Base-by-base conservation (phyloP, 2,888 invertebrate genomes). In the Anodontia alba region DNA sequence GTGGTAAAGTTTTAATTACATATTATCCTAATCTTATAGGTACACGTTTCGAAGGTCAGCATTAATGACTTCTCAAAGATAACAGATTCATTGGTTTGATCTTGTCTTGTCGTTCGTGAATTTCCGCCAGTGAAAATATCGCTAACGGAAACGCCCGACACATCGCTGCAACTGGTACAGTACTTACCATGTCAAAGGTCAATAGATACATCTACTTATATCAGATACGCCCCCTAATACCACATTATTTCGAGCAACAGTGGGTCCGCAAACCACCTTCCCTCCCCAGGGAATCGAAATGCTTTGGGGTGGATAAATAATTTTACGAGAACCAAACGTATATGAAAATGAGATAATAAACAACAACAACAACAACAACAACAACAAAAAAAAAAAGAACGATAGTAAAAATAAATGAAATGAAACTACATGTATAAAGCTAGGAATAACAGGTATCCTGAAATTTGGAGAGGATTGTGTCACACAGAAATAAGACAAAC, bases 181-280 rank as follows among this genome's bases (percentile, higher is more conserved):
- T 54, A 54, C 49, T 49, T 54, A n/a, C 23, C 23, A 26, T 3
- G 54, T 54, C 54, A 54, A 54, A 54, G 54, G 54, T 54, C 54
- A 54, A 20, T 2, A 10, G 23, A 54, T 54, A 54, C 12, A n/a
- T n/a, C 17, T 54, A 54, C 54, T 26, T 54, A 54, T 54, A 54
- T 26, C 54, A 54, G 54, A 54, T 54, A 54, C 54, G 54, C 54
- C 54, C 54, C 54, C 26, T 54, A 54, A 26, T 54, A 10, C 5
- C 3, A 20, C 20, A 49, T n/a, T n/a, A n/a, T n/a, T n/a, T n/a
- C n/a, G n/a, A n/a, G n/a, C n/a, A n/a, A n/a, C n/a, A n/a, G 49
- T 20, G 20, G 49, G 49, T n/a, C n/a, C 49, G 5, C 49, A 20
- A 20, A 49, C 20, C 49, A 20, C n/a, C 3, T 3, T 49, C 17